Percentiles rank a stretch among this genome's conserved stretches.
Evolutionary conservation across 2,797 vertebrate species (phyloP).

Genomic region (Diceros bicornis): DNA sequence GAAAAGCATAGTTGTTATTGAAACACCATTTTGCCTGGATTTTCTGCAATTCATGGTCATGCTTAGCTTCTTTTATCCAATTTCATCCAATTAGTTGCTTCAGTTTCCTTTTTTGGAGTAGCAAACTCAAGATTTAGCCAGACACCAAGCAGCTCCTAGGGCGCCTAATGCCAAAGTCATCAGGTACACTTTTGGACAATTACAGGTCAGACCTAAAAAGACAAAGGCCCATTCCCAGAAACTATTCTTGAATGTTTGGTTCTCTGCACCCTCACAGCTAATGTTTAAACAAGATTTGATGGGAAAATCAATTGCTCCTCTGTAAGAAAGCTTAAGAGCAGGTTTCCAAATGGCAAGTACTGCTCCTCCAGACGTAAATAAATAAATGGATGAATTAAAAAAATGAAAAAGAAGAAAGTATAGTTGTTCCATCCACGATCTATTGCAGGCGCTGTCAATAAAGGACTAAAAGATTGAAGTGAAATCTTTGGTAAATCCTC

Average conservation of each 20-base stretch:
- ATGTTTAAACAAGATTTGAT: slow-evolving; percentile 23
- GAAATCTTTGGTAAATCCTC: background rate
- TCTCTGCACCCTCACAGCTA: background rate
- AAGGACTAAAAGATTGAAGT: background rate
- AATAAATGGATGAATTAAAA: background rate
- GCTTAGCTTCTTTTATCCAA: slow-evolving; percentile 52
- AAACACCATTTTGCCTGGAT: slow-evolving; percentile 61
- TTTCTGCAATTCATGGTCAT: background rate
- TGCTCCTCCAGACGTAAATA: background rate
- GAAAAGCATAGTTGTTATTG: background rate
- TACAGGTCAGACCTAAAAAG: slow-evolving; percentile 30
- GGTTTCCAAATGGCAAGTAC: slow-evolving; percentile 50
- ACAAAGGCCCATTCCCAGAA: slow-evolving; percentile 36
- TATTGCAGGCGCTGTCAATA: background rate
- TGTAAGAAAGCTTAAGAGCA: slow-evolving; percentile 33
- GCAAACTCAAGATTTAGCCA: slow-evolving; percentile 38
- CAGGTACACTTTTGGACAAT: background rate
- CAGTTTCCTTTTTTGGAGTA: background rate
- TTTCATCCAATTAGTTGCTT: slow-evolving; percentile 42
- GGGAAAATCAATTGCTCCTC: slow-evolving; percentile 61
- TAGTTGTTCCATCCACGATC: background rate
- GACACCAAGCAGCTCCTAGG: background rate
- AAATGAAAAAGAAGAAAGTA: background rate
- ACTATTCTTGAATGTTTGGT: background rate
- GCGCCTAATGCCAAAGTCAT: slow-evolving; percentile 15